Conservation (phyloP, 2,113 vertebrate species). For the Takifugu bimaculatus region DNA sequence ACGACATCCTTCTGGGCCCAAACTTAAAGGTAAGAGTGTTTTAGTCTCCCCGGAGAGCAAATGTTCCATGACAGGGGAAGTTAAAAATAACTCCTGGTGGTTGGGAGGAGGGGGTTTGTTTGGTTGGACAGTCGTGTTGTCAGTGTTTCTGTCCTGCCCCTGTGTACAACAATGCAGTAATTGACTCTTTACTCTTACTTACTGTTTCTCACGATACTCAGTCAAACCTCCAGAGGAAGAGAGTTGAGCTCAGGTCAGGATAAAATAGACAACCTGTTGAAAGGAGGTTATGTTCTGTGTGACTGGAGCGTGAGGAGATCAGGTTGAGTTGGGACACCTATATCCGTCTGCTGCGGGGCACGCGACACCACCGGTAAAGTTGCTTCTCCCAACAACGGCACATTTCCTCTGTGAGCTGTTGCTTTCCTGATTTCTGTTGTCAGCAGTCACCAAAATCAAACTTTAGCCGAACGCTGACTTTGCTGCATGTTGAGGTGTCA, state of each 20-base stretch:
- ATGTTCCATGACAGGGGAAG: conserved; percentile 60
- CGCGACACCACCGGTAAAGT: conserved; percentile 52
- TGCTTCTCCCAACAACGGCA: conserved; percentile 56
- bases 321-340: conserved; percentile 48
- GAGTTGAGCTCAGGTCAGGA: conserved; percentile 9
- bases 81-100: conserved; percentile 61
- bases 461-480: no score
- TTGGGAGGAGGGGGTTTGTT: conserved; percentile 15
- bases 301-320: conserved; percentile 18
- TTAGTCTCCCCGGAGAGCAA: conserved; percentile 20
- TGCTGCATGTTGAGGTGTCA: conserved; percentile 3
- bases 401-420: conserved; percentile 40
- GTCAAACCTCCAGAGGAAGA: conserved; percentile 13
- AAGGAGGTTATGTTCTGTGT: not conserved
- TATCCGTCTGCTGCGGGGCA: conserved; percentile 51
- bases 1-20: conserved; percentile 35
- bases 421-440: not conserved
- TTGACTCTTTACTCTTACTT: not conserved
- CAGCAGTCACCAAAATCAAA: not conserved
- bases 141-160: not conserved
- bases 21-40: conserved; percentile 60
- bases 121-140: conserved; percentile 1
- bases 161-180: not conserved
- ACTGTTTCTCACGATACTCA: conserved; percentile 4
- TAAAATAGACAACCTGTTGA: conserved; percentile 11